Evolutionary conservation across 2,888 invertebrate species (phyloP).

Genomic region (Drosophila ezoana): DNA sequence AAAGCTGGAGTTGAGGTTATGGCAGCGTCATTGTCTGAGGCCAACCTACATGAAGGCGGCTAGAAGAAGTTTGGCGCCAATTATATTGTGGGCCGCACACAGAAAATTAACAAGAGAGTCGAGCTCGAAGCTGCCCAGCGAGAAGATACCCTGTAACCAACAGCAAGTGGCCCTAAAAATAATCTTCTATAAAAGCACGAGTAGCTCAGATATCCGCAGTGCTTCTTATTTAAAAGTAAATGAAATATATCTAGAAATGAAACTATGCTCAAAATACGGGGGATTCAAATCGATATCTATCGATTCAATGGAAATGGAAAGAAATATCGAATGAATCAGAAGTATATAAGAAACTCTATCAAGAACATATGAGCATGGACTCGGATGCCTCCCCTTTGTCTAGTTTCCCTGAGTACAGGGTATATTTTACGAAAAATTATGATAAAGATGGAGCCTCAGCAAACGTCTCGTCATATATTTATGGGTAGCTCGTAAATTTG

Average conservation of each 20-base stretch:
- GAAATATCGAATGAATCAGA: too few species aligned
- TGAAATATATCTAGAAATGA: too few species aligned
- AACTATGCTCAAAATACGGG: too few species aligned
- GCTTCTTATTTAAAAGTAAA: too few species aligned
- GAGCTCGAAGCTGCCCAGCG: not conserved
- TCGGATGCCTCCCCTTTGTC: not conserved
- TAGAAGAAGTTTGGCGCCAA: slow-evolving; percentile 58
- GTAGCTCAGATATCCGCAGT: too few species aligned
- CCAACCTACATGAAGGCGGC: slow-evolving; percentile 29
- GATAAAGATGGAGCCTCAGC: slow-evolving; percentile 33
- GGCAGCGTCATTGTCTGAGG: slow-evolving; percentile 28
- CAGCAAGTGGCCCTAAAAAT: too few species aligned
- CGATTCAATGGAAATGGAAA: too few species aligned
- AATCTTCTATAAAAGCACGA: too few species aligned
- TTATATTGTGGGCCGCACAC: slow-evolving; percentile 50
- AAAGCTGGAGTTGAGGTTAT: slow-evolving; percentile 32
- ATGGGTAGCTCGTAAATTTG: slow-evolving; percentile 68
- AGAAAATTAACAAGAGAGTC: slow-evolving; percentile 6
- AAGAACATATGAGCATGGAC: too few species aligned
- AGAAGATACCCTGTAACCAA: not conserved
- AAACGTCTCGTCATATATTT: slow-evolving; percentile 51
- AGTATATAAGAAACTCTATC: too few species aligned
- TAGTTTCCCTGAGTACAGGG: not conserved
- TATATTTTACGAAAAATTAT: slow-evolving; percentile 51
- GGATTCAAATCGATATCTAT: too few species aligned